These are phyloP conservation scores for Hypsibius dujardini DNA, from an alignment of 1,140 invertebrate species.

Conservation along the genomic window DNA sequence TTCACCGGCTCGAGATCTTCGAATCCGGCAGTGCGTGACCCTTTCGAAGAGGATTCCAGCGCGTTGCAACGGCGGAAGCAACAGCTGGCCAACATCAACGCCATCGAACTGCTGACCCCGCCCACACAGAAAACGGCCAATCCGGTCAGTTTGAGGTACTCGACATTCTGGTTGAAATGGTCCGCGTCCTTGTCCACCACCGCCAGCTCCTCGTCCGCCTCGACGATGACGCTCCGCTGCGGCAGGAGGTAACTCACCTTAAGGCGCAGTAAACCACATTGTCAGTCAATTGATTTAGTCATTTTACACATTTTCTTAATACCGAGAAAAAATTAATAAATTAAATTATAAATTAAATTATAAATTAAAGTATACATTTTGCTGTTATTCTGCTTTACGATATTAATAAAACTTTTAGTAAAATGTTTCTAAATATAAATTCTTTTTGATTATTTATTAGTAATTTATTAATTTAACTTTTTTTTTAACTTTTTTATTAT, in stretches of 20 bases:
- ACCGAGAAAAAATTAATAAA: too few relatives aligned
- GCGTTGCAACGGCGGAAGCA: background rate
- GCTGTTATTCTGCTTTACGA: too few relatives aligned
- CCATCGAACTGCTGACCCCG: slow-evolving; percentile 35
- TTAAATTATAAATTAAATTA: too few relatives aligned
- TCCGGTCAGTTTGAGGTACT: slow-evolving; percentile 38
- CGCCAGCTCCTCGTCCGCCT: slow-evolving; percentile 32
- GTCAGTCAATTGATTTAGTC: too few relatives aligned
- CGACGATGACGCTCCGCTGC: slow-evolving; percentile 33
- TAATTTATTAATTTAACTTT: too few relatives aligned
- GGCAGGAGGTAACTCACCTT: slow-evolving; percentile 30
- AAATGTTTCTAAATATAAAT: too few relatives aligned
- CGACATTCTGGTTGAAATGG: slow-evolving; percentile 37
- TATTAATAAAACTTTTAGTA: too few relatives aligned
- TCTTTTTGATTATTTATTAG: too few relatives aligned
- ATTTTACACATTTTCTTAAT: too few relatives aligned
- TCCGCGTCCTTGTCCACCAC: slow-evolving; percentile 36
- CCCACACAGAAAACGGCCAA: slow-evolving; percentile 38
- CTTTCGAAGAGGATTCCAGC: background rate
- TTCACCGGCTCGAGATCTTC: background rate
- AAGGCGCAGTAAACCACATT: too few relatives aligned
- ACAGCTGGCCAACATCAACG: slow-evolving; percentile 36
- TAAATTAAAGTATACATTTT: too few relatives aligned
- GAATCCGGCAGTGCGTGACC: background rate
- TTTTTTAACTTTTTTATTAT: too few relatives aligned